phyloP scores from a whole-genome alignment of 2,888 invertebrate species.

The Archips xylosteana region DNA sequence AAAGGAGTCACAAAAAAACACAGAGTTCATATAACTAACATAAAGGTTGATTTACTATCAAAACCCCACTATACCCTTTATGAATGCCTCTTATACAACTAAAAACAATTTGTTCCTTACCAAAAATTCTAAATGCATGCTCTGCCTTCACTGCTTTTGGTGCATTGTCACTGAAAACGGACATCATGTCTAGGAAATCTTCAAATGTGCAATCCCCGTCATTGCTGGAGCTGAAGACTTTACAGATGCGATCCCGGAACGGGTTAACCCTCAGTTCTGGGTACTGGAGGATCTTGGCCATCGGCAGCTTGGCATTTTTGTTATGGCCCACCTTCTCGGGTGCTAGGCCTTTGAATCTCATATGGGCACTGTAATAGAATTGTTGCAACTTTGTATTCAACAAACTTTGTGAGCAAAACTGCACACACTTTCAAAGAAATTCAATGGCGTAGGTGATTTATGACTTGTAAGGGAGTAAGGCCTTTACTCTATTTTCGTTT shows the following conservation, averaged over 20 bases:
- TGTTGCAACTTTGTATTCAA: no score
- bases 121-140: conserved; percentile 98
- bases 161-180: conserved; percentile 96
- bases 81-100: neutral
- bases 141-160: conserved; percentile 97
- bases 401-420: no score
- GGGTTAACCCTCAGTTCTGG: conserved; percentile 96
- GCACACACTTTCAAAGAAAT: no score
- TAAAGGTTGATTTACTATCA: no score
- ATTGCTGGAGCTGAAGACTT: conserved; percentile 95
- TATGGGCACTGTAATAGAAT: conserved; percentile 90
- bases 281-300: conserved; percentile 93
- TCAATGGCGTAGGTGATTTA: no score
- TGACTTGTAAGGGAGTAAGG: no score
- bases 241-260: conserved; percentile 95
- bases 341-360: conserved; percentile 94
- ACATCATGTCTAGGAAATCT: conserved; percentile 99
- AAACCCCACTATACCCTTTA: no score
- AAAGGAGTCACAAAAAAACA: no score
- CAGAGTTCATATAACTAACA: no score
- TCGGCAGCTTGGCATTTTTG: conserved; percentile 93
- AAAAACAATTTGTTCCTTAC: conserved; percentile 76
- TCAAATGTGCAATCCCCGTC: conserved; percentile 97
- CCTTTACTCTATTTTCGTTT: no score
- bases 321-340: conserved; percentile 96